These are phyloP conservation scores for Trypoxylon attenuatum DNA, from an alignment of 2,888 invertebrate genomes.

Conservation along the genomic window DNA sequence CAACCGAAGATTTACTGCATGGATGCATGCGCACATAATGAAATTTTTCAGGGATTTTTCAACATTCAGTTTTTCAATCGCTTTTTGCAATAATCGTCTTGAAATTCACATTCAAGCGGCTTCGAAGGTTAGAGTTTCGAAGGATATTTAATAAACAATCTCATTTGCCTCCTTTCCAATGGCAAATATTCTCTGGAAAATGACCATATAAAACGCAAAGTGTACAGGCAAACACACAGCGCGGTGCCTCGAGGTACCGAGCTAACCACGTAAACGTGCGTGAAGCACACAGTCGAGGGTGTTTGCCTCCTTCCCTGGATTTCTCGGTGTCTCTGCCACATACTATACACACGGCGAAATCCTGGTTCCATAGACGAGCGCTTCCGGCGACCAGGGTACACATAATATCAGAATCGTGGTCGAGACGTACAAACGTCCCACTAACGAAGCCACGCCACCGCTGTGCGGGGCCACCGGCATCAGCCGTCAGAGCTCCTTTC, in stretches of 20 bases:
- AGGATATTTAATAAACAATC: no score
- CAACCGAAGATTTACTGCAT: constrained; percentile 30
- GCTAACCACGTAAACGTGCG: constrained; percentile 1
- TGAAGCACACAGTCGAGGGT: constrained; percentile 6
- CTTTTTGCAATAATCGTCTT: no score
- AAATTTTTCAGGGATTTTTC: constrained; percentile 2
- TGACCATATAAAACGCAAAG: background rate
- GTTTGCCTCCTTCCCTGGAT: no score
- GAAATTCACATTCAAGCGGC: no score
- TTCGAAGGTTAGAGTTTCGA: no score
- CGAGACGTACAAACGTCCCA: constrained; percentile 17
- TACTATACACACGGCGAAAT: background rate
- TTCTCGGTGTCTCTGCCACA: background rate
- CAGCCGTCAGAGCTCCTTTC: constrained; percentile 16
- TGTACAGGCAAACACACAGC: background rate
- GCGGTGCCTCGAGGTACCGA: background rate
- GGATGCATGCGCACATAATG: constrained; percentile 29
- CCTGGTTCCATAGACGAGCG: no score
- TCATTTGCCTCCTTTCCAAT: background rate
- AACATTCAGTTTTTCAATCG: constrained; percentile 1
- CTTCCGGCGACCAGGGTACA: no score
- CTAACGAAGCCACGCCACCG: constrained; percentile 39
- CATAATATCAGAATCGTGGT: constrained; percentile 29
- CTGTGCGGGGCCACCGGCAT: background rate
- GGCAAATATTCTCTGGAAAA: background rate